Evolutionary conservation across 2,113 vertebrate species (phyloP), one percentile per base, ranked within the genome.

Genomic region (Aegotheles bennettii): DNA sequence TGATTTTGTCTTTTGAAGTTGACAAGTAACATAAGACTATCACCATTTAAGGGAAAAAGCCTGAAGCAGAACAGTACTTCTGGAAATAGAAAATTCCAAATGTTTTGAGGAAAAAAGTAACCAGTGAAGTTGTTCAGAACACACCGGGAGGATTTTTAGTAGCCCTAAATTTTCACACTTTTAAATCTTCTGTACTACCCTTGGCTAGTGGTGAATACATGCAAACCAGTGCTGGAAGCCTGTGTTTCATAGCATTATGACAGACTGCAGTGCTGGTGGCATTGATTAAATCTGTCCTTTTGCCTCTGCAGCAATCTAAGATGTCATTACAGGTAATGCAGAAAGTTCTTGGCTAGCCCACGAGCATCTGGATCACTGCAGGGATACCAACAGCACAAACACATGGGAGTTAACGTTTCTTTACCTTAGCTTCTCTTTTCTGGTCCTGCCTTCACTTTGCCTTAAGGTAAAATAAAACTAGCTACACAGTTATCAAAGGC

Each of bases 41-140:
- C 53, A 83, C 92, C 93, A 86, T 93, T 94, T 94, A 96, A 92
- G 79, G 76, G 73, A 84, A 95, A 95, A 94, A 90, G 56, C 25
- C 33, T 11, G 6, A 65, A 64, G 51, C 40, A 80, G 71, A 92
- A 56, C 21, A 28, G 43, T 40, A 77, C 50, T 60, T 63, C 81
- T 47, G 47, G 51, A 90, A 93, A 91, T 8, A 86, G 24, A 74
- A 74, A 77, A 74, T 80, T 71, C 31, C 47, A 68, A n/a, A 1
- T 61, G 24, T 35, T 50, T 64, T 29, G 0, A 25, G 21, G 42
- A 42, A 36, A 60, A 45, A 57, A 86, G 45, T 50, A 73, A 65
- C 38, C 38, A 47, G 9, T 5, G 9, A 80, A 50, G 33, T 54
- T 86, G 57, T 63, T 86, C 75, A 43, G 71, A 90, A 88, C 6